Evolutionary conservation across 2,113 vertebrate genomes (phyloP).

Genomic region (Callorhinus ursinus): DNA sequence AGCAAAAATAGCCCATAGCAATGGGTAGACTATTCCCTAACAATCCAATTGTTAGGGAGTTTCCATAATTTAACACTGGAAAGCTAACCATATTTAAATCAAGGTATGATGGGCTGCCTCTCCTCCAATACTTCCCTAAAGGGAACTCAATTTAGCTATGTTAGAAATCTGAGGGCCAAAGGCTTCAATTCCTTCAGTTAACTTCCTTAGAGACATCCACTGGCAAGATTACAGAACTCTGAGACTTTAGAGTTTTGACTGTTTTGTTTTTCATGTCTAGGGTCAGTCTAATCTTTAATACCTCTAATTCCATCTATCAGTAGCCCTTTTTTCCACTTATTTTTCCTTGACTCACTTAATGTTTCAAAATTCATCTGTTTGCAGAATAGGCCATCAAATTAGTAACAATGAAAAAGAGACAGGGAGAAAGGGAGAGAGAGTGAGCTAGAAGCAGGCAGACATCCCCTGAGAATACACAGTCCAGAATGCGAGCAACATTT

Average conservation of each 20-base stretch:
- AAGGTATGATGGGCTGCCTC: neutral
- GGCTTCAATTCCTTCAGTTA: neutral
- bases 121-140: neutral
- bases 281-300: neutral
- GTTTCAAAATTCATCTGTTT: neutral
- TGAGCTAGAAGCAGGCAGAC: neutral
- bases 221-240: neutral
- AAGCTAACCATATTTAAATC: neutral
- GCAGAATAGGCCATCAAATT: neutral
- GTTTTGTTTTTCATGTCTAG: neutral
- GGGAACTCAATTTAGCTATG: neutral
- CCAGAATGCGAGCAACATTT: neutral
- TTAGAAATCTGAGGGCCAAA: constrained; percentile 17
- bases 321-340: neutral
- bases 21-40: neutral
- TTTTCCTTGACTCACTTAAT: neutral
- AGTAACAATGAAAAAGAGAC: neutral
- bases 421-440: neutral
- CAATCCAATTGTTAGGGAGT: neutral
- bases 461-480: neutral
- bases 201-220: neutral
- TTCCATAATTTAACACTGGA: neutral
- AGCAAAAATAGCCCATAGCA: neutral
- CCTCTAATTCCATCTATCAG: neutral
- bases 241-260: neutral